phyloP scores from a whole-genome alignment of 2,888 invertebrate genomes.

The Hypsopygia costalis region DNA sequence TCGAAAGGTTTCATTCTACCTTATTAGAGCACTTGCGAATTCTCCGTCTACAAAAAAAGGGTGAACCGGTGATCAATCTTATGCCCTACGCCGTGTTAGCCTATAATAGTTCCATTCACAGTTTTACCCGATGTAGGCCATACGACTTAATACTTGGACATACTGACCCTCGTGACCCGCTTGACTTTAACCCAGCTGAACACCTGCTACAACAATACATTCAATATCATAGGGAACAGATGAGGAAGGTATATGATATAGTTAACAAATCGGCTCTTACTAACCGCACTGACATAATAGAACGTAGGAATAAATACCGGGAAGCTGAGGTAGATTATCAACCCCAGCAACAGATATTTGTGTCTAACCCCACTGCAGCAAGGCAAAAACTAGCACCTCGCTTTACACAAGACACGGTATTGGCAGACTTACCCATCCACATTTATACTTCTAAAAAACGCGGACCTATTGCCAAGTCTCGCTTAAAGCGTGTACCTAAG shows the following conservation, averaged over 20 bases:
- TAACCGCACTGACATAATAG: constrained; percentile 13
- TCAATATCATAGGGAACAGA: no score
- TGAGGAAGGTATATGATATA: constrained; percentile 17
- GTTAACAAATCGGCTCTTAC: constrained; percentile 17
- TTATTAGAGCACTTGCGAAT: no score
- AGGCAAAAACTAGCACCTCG: constrained; percentile 25
- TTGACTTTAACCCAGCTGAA: no score
- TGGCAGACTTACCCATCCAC: constrained; percentile 25
- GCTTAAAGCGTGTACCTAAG: constrained; percentile 22
- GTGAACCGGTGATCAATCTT: no score
- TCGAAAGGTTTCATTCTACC: no score
- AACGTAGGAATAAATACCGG: background rate
- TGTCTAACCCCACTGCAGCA: constrained; percentile 19
- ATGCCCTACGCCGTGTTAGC: no score
- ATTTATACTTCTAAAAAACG: constrained; percentile 24
- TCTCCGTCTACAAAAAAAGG: no score
- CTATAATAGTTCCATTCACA: no score
- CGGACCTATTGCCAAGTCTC: constrained; percentile 20
- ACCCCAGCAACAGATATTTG: constrained; percentile 19
- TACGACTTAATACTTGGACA: no score
- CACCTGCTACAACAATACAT: no score
- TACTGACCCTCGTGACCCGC: no score
- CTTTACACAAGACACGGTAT: constrained; percentile 21
- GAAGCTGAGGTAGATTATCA: constrained; percentile 13
- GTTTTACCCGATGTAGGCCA: no score